These are phyloP conservation scores for Eulemur albifrons DNA, from an alignment of 2,797 vertebrate species.

Conservation along the genomic window DNA sequence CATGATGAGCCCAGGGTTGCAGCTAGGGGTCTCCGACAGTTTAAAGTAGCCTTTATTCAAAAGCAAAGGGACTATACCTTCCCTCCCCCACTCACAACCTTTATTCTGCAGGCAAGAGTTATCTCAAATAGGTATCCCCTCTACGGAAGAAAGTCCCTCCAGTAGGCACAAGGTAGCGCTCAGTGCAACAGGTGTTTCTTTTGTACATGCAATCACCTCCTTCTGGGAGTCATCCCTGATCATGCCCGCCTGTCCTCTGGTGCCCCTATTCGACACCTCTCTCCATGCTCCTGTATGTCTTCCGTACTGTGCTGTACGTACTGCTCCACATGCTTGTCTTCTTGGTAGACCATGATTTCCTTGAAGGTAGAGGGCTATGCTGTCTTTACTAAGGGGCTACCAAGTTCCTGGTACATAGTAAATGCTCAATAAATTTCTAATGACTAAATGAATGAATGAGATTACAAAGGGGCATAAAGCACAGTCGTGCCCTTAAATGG, in stretches of 20 bases:
- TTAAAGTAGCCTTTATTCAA: neutral
- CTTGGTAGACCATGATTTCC: neutral
- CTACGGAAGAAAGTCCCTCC: neutral
- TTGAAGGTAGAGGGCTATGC: neutral
- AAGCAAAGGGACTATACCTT: neutral
- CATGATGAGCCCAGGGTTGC: neutral
- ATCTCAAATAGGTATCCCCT: neutral
- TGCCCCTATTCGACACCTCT: neutral
- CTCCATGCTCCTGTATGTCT: neutral
- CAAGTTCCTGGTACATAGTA: neutral
- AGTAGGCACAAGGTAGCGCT: neutral
- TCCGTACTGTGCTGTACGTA: neutral
- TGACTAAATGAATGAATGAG: neutral
- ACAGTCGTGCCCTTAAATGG: neutral
- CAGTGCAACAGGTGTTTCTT: neutral
- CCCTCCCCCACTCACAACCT: neutral
- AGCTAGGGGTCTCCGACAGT: neutral
- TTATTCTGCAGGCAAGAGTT: neutral
- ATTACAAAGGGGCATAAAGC: neutral
- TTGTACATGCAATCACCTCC: neutral
- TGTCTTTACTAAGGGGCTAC: neutral
- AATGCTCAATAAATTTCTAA: constrained; percentile 17
- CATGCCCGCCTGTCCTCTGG: neutral
- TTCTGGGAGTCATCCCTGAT: neutral
- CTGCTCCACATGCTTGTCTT: neutral